Evolutionary conservation across 2,113 vertebrate species (phyloP), one percentile per base, ranked within the genome.

Genomic region (Muscicapa adusta): DNA sequence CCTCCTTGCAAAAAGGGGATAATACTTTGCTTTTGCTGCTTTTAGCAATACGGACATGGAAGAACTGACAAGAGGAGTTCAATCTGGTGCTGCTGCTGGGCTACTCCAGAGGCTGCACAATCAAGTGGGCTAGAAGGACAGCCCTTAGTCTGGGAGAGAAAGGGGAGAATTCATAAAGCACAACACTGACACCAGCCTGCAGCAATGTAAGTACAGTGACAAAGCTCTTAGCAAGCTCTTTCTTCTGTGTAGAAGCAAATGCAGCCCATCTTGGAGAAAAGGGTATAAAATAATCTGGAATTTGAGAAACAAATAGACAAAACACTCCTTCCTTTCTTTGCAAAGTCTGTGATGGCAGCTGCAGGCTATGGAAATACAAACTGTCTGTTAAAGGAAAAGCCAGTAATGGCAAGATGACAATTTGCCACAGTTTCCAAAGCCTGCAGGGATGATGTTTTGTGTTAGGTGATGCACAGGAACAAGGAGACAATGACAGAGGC

Each of bases 311-410:
- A 81, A 93, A 93, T 53, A 58, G 67, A 83, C 9, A 93, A 63
- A 94, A 83, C 13, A 10, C 36, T 85, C 50, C 40, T 75, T 61
- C 54, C 67, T 74, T 94, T 94, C 75, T 86, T 65, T 65, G 36
- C 25, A n/a, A 93, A 96, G 68, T 40, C n/a, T 9, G 23, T 18
- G 26, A 79, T 75, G 54, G 76, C 28, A 88, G 94, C 95, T 87
- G 50, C 80, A 93, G 93, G 95, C 94, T 82, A 92, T 29, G 68
- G 82, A 93, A 93, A 78, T 34, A 85, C 50, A 83, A 92, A 53
- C 65, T n/a, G n/a, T 16, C 61, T 93, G 40, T 65, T 92, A 95
- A 85, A 89, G 58, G 16, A 73, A 45, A 77, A 94, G 79, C 40
- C 75, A 47, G 58, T 85, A 94, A 92, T 22, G 28, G 88, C 2